These are phyloP conservation scores for Odontomachus brunneus DNA, from an alignment of 1,140 invertebrate species.

Conservation along the genomic window DNA sequence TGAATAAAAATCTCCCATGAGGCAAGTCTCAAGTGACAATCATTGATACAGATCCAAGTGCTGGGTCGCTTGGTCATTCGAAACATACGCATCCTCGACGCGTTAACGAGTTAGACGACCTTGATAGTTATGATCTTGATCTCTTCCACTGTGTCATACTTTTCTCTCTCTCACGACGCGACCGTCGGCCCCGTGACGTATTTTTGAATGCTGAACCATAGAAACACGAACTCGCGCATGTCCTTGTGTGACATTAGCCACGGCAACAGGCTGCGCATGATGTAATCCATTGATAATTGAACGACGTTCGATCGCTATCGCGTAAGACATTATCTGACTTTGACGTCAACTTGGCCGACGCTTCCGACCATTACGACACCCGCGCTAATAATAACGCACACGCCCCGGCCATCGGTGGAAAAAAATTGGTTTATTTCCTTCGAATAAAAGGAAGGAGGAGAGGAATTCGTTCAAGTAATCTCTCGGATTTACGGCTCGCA, in stretches of 20 bases:
- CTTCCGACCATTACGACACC: background rate
- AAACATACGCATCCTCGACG: background rate
- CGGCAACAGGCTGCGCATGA: conserved; percentile 34
- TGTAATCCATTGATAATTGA: conserved; percentile 72
- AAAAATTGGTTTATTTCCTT: no score
- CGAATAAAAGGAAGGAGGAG: background rate
- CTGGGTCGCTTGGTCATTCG: conserved; percentile 31
- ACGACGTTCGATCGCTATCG: conserved; percentile 50
- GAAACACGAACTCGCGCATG: background rate
- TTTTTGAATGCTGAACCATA: background rate
- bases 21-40: no score
- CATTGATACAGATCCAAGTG: no score
- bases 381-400: background rate
- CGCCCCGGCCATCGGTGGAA: background rate
- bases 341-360: conserved; percentile 15
- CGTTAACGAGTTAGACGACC: conserved; percentile 12
- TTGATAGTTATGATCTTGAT: conserved; percentile 14
- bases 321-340: conserved; percentile 17
- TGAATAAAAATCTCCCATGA: no score
- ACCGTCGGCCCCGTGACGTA: background rate
- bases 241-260: conserved; percentile 49
- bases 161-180: background rate
- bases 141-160: background rate
- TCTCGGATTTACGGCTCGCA: background rate
- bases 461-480: background rate